phyloP scores from a whole-genome alignment of 2,113 vertebrate genomes.

The Istiophorus platypterus region DNA sequence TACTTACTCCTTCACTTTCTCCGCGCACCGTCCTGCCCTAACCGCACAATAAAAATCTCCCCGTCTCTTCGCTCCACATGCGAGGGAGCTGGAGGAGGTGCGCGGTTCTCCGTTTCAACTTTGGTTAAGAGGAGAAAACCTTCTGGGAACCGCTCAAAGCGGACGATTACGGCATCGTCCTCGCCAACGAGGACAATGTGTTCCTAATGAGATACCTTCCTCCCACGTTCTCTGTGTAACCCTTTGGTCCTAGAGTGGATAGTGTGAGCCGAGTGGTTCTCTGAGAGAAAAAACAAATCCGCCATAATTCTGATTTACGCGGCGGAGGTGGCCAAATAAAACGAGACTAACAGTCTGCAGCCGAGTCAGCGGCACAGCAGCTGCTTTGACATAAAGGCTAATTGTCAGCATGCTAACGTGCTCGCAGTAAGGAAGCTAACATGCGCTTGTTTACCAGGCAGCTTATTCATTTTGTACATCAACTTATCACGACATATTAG shows the following conservation, averaged over 20 bases:
- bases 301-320: background rate
- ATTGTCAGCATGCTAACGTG: too few relatives aligned
- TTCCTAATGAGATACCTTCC: background rate
- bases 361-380: too few relatives aligned
- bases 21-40: background rate
- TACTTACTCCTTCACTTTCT: slow-evolving; percentile 25
- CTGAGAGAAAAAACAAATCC: background rate
- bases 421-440: too few relatives aligned
- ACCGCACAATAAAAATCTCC: background rate
- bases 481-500: too few relatives aligned
- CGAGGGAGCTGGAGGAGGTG: background rate
- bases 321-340: background rate
- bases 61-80: too few relatives aligned
- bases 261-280: background rate
- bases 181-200: background rate
- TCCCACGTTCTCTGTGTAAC: background rate
- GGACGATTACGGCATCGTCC: background rate
- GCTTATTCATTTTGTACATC: too few relatives aligned
- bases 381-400: too few relatives aligned
- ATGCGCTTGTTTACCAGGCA: too few relatives aligned
- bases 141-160: background rate
- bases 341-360: too few relatives aligned
- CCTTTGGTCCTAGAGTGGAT: background rate
- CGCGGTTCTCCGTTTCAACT: background rate
- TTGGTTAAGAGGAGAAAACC: background rate